These are phyloP conservation scores for Ceratina australensis DNA, from an alignment of 1,140 invertebrate genomes.

Conservation along the genomic window DNA sequence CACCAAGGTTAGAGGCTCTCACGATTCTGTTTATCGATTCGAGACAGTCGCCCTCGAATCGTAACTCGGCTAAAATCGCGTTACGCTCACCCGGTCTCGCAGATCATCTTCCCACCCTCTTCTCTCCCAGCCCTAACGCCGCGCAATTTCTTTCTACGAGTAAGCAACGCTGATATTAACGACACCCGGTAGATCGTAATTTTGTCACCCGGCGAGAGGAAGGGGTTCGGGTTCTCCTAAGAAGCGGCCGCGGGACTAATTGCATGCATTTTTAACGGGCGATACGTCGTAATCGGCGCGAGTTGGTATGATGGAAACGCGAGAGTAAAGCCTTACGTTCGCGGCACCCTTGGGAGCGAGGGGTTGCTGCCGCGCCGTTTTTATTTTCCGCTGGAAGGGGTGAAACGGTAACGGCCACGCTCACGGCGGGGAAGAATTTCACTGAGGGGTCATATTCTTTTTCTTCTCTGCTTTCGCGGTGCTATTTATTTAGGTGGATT, in stretches of 20 bases:
- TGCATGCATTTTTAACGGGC: slow-evolving; percentile 72
- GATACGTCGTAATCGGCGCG: slow-evolving; percentile 68
- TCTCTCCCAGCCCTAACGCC: too few species aligned
- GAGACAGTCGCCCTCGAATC: slow-evolving; percentile 49
- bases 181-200: slow-evolving; percentile 73
- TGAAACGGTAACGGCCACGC: slow-evolving; percentile 30
- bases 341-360: slow-evolving; percentile 49
- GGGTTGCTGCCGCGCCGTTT: slow-evolving; percentile 3
- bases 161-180: slow-evolving; percentile 66
- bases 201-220: slow-evolving; percentile 66
- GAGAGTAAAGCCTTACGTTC: slow-evolving; percentile 59
- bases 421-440: neutral
- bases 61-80: slow-evolving; percentile 67
- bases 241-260: slow-evolving; percentile 61
- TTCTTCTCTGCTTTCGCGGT: too few species aligned
- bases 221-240: slow-evolving; percentile 47
- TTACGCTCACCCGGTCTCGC: slow-evolving; percentile 58
- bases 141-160: slow-evolving; percentile 10
- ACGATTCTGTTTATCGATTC: slow-evolving; percentile 56
- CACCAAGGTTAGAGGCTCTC: slow-evolving; percentile 57
- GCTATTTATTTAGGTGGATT: neutral
- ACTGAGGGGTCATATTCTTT: neutral
- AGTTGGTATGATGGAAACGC: slow-evolving; percentile 68
- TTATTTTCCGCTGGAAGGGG: slow-evolving; percentile 22
- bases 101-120: slow-evolving; percentile 58